These are phyloP conservation scores for Hemitrygon akajei DNA, from an alignment of 2,797 vertebrate species.

Conservation along the genomic window DNA sequence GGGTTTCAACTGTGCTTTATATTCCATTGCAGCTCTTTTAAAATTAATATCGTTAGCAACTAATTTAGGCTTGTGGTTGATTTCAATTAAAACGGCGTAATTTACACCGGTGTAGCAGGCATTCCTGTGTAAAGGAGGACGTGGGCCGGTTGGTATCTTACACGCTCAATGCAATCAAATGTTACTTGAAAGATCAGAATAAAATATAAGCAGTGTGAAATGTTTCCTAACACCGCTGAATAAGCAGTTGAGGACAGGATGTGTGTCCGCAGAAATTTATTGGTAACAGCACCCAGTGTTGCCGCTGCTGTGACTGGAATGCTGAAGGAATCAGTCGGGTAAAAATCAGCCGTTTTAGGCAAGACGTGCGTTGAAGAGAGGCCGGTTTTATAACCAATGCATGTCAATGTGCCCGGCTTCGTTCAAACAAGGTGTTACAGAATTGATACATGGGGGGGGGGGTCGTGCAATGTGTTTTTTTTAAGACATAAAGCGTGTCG, in stretches of 20 bases:
- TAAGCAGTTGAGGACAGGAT: neutral
- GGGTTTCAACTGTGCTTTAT: too few species aligned
- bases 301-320: neutral
- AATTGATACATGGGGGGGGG: neutral
- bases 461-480: neutral
- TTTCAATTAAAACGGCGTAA: too few species aligned
- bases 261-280: neutral
- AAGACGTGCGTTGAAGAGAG: neutral
- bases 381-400: neutral
- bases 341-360: neutral
- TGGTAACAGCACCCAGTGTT: neutral
- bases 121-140: neutral
- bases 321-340: neutral
- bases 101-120: too few species aligned
- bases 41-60: too few species aligned
- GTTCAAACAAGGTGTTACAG: neutral
- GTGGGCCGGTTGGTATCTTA: neutral
- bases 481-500: neutral
- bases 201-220: neutral
- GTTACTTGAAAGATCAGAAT: neutral
- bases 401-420: neutral
- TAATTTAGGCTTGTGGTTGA: too few species aligned
- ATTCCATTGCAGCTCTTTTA: too few species aligned
- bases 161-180: neutral
- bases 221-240: neutral